Evolutionary conservation across 2,113 vertebrate species (phyloP).

Genomic region (Oncorhynchus tshawytscha): DNA sequence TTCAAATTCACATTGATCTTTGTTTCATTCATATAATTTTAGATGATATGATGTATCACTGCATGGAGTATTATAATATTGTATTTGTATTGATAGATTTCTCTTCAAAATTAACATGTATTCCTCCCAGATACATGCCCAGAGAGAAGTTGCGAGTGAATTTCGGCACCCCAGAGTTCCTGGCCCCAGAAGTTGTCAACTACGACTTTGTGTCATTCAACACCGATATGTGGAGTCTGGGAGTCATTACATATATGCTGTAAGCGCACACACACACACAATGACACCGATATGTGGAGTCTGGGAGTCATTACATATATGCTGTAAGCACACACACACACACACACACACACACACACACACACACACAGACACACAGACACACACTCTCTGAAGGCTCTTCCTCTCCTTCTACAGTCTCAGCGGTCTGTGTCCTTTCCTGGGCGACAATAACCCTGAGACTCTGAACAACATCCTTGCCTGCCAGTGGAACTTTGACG

Average conservation of each 20-base stretch:
- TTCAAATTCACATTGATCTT: neutral
- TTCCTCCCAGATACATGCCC: conserved; percentile 84
- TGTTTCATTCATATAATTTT: neutral
- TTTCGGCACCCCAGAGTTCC: conserved; percentile 96
- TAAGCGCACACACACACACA: conserved; percentile 69
- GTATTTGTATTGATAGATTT: neutral
- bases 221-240: conserved; percentile 98
- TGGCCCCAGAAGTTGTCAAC: conserved; percentile 94
- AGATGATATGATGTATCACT: neutral
- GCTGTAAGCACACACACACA: conserved; percentile 80
- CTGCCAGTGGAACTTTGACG: conserved; percentile 91
- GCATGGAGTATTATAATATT: neutral
- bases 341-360: neutral
- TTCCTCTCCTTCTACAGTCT: conserved; percentile 71
- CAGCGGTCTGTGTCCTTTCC: conserved; percentile 93
- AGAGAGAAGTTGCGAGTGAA: conserved; percentile 92
- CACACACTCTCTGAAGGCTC: neutral
- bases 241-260: conserved; percentile 97
- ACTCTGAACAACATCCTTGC: conserved; percentile 93
- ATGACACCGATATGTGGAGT: conserved; percentile 99
- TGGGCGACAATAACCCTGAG: conserved; percentile 88
- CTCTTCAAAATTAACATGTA: neutral
- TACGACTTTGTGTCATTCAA: conserved; percentile 95
- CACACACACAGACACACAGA: neutral
- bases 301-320: conserved; percentile 95